phyloP scores from a whole-genome alignment of 2,113 vertebrate species.

The Cisticola juncidis region DNA sequence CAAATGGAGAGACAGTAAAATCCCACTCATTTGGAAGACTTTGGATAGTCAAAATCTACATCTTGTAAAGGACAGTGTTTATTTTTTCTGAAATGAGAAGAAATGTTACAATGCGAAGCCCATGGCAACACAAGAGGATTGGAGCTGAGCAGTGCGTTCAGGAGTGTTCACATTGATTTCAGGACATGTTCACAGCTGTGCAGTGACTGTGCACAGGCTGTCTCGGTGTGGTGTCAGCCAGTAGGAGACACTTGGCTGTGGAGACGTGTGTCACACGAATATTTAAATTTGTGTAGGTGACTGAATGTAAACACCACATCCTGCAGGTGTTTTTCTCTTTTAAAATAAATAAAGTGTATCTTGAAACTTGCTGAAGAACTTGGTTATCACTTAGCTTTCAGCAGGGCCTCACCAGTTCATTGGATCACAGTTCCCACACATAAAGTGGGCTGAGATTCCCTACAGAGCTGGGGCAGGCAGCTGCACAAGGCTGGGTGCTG shows the following conservation, averaged over 20 bases:
- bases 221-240: neutral
- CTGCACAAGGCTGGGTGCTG: neutral
- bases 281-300: neutral
- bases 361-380: neutral
- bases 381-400: neutral
- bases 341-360: neutral
- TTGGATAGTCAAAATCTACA: neutral
- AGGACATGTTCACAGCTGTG: neutral
- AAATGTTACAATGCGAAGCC: neutral
- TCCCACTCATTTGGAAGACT: neutral
- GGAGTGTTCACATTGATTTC: neutral
- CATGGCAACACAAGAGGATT: neutral
- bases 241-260: neutral
- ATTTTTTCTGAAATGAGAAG: neutral
- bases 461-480: neutral
- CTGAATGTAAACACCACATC: neutral
- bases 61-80: neutral
- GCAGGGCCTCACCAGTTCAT: neutral
- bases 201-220: rapidly evolving
- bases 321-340: neutral
- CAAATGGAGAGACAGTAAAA: neutral
- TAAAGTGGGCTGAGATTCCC: neutral
- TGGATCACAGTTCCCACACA: rapidly evolving
- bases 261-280: rapidly evolving
- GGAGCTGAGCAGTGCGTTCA: neutral